phyloP scores from a whole-genome alignment of 2,797 vertebrate species.

The Emydoidea blandingii region DNA sequence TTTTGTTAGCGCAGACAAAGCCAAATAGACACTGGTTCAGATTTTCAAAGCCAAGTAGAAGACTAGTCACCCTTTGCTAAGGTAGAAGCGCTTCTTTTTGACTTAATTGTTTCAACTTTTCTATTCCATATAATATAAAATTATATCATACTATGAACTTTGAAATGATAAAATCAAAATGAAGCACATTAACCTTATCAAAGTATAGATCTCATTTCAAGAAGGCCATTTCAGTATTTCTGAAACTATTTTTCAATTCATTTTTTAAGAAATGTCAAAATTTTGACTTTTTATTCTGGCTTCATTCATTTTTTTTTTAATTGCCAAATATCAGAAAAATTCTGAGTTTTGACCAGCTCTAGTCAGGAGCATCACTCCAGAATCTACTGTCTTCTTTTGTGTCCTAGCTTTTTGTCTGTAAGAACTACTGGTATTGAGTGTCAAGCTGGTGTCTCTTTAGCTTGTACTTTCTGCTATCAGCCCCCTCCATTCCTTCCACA shows the following conservation, averaged over 20 bases:
- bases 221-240: not conserved
- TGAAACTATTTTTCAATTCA: not conserved
- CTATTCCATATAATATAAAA: not conserved
- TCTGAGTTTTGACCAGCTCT: not conserved
- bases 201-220: not conserved
- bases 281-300: not conserved
- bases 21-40: not conserved
- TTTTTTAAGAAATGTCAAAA: not conserved
- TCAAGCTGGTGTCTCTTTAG: not conserved
- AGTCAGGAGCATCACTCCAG: not conserved
- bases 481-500: fast-evolving
- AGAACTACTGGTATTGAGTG: not conserved
- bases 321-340: not conserved
- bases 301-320: not conserved
- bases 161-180: not conserved
- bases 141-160: not conserved
- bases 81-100: not conserved
- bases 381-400: not conserved
- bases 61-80: not conserved
- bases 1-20: not conserved
- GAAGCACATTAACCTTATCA: not conserved
- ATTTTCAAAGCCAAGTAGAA: not conserved
- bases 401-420: not conserved
- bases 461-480: not conserved
- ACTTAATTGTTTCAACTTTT: not conserved